Evolutionary conservation across 2,888 invertebrate genomes (phyloP).

Genomic region (Phyllotreta cruciferae): DNA sequence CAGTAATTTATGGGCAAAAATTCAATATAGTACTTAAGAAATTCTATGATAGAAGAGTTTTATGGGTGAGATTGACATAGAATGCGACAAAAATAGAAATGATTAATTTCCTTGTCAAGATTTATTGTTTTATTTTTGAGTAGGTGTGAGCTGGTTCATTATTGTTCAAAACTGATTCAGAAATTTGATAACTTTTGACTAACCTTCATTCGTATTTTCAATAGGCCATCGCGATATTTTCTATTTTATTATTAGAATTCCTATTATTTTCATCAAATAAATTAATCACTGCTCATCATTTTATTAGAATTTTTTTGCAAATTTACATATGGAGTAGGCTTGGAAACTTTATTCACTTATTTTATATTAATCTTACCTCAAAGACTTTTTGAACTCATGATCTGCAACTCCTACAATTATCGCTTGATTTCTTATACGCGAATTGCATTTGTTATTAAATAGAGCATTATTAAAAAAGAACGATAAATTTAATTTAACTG

Average conservation of each 20-base stretch:
- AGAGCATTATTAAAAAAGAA: constrained; percentile 43
- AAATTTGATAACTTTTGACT: not conserved
- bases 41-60: no score
- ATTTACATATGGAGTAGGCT: no score
- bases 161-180: not conserved
- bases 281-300: no score
- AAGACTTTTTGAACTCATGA: constrained; percentile 58
- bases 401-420: constrained; percentile 66
- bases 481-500: constrained; percentile 36
- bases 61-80: no score
- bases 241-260: not conserved
- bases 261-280: no score
- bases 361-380: constrained; percentile 12
- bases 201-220: not conserved
- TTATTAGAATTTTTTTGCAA: no score
- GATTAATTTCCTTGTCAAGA: not conserved
- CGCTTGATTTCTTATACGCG: constrained; percentile 30
- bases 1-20: no score
- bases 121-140: not conserved
- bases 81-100: no score
- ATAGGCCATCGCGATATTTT: no score
- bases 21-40: no score
- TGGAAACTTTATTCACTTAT: no score
- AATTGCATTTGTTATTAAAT: constrained; percentile 39
- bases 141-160: not conserved